Evolutionary conservation across 2,797 vertebrate genomes (phyloP), one percentile per base, ranked within the genome.

Genomic region (Capromys pilorides): DNA sequence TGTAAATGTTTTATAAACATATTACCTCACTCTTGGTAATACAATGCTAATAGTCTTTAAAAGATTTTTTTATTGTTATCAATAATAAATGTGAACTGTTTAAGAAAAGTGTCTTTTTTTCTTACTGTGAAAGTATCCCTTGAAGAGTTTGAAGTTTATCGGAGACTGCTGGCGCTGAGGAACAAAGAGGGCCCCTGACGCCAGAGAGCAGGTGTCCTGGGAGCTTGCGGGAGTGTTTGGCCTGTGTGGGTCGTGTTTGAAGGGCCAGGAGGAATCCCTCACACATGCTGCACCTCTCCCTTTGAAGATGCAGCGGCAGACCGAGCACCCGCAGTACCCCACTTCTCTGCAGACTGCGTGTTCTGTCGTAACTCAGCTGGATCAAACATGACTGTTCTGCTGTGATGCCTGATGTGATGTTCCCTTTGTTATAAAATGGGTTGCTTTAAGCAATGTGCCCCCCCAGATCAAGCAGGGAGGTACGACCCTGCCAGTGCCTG

Each of bases 11-110:
- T 98, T 98, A 97, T 98, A 98, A 98, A 97, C 97, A 97, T 98
- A 98, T 98, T 98, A 98, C 98, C 98, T 98, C 98, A 98, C 97
- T 98, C 97, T 98, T 98, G 98, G 98, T 98, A 98, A 98, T 97
- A 98, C 97, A 96, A 98, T 97, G 96, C 97, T 97, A 97, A 98
- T 98, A 98, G 98, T 98, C 98, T 98, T 98, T 98, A 98, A 98
- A 98, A 98, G 97, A 98, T 98, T 98, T 98, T 98, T 98, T 98
- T 98, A 98, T 98, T 16, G 96, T 98, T 98, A 98, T 90, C 97
- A 96, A 97, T 96, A 98, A 98, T 98, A 98, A 98, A 98, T 98
- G 98, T 98, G 98, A 98, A 98, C 97, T 97, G 97, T 98, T 98
- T 98, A 95, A 97, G 96, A 87, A 92, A 71, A 86, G 54, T 28